Conservation (phyloP, 2,797 vertebrate genomes). For the Micropoecilia bifurca region DNA sequence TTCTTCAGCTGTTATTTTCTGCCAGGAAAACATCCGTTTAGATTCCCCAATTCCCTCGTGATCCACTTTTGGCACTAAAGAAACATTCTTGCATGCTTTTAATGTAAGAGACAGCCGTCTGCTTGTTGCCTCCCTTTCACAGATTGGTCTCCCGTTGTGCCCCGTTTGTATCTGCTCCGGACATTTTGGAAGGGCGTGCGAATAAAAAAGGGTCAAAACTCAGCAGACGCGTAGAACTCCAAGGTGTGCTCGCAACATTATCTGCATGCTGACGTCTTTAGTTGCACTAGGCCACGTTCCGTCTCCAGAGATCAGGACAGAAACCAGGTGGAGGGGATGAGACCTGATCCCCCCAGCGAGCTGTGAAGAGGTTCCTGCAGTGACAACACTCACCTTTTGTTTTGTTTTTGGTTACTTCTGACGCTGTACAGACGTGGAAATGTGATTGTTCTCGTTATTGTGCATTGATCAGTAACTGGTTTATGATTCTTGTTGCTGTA, state of each 20-base stretch:
- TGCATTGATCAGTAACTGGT: constrained; percentile 96
- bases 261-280: constrained; percentile 73
- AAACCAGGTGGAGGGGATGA: not conserved
- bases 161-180: constrained; percentile 42
- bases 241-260: constrained; percentile 41
- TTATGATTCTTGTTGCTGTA: constrained; percentile 94
- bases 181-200: constrained; percentile 1
- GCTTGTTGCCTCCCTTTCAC: constrained; percentile 64
- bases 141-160: constrained; percentile 58
- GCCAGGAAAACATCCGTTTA: not conserved
- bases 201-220: not conserved
- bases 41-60: not conserved
- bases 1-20: not conserved
- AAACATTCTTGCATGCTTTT: constrained; percentile 73
- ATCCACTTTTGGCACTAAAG: not conserved
- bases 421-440: constrained; percentile 90
- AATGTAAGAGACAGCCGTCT: constrained; percentile 53
- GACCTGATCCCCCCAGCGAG: not conserved
- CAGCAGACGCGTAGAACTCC: not conserved
- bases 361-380: constrained; percentile 54
- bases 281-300: constrained; percentile 37
- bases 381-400: constrained; percentile 73
- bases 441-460: constrained; percentile 92
- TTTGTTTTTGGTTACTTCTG: constrained; percentile 68
- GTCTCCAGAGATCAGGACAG: constrained; percentile 26